phyloP scores from a whole-genome alignment of 2,113 vertebrate genomes.

The Mobula birostris region DNA sequence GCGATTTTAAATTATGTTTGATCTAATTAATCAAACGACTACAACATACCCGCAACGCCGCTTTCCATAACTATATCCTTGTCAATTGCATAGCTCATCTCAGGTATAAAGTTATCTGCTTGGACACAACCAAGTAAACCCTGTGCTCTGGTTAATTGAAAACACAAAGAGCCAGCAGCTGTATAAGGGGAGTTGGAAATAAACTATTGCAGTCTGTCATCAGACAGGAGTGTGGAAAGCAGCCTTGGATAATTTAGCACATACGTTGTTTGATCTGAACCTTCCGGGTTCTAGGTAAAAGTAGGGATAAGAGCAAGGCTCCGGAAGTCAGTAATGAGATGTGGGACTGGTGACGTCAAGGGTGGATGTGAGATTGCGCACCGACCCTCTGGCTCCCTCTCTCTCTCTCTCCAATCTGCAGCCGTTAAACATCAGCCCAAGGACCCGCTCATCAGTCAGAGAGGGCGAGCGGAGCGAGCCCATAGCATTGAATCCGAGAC shows the following conservation, averaged over 20 bases:
- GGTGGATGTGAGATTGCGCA: constrained; percentile 43
- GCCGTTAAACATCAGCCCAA: constrained; percentile 46
- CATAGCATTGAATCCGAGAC: constrained; percentile 43
- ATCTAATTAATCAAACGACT: not conserved
- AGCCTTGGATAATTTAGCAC: not conserved
- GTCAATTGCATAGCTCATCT: not conserved
- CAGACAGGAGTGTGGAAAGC: not conserved
- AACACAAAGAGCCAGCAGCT: not conserved
- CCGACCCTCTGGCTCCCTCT: constrained; percentile 46
- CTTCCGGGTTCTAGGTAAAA: not conserved
- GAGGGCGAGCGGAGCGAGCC: constrained; percentile 47
- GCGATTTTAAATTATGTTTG: not conserved
- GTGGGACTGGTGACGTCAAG: constrained; percentile 53
- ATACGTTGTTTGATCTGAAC: not conserved
- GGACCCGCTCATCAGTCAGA: constrained; percentile 41
- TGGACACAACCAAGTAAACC: not conserved
- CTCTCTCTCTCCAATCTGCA: constrained; percentile 45
- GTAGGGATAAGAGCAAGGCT: not conserved
- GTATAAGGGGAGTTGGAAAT: not conserved
- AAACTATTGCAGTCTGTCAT: not conserved
- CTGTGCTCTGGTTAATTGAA: not conserved
- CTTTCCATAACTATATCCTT: not conserved
- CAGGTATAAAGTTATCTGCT: not conserved
- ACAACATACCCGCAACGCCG: not conserved
- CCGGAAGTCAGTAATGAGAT: constrained; percentile 42